phyloP scores from a whole-genome alignment of 2,888 invertebrate species.

The Acleris holmiana region DNA sequence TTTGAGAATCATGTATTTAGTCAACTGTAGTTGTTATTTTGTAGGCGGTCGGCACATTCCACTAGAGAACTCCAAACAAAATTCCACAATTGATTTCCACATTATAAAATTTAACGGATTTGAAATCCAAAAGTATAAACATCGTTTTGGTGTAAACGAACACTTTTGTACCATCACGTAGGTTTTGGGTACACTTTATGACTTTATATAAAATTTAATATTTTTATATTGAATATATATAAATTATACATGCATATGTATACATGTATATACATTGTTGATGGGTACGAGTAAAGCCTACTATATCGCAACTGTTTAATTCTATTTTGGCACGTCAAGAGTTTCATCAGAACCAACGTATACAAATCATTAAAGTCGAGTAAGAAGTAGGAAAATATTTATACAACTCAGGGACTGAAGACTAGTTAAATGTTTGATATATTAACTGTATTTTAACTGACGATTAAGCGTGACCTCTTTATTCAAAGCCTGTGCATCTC shows the following conservation, averaged over 20 bases:
- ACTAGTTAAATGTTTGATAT: constrained; percentile 84
- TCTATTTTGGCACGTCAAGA: constrained; percentile 83
- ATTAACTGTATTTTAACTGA: constrained; percentile 82
- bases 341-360: constrained; percentile 84
- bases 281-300: constrained; percentile 82
- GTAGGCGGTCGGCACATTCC: constrained; percentile 84
- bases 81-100: constrained; percentile 82
- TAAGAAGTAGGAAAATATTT: constrained; percentile 84
- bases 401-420: constrained; percentile 84
- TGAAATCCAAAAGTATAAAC: constrained; percentile 73
- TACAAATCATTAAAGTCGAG: constrained; percentile 83
- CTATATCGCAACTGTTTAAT: constrained; percentile 84
- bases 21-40: constrained; percentile 79
- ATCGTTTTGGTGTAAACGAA: constrained; percentile 76
- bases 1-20: constrained; percentile 83
- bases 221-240: constrained; percentile 85
- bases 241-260: constrained; percentile 84
- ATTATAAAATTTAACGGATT: constrained; percentile 78
- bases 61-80: constrained; percentile 77
- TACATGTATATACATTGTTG: constrained; percentile 85
- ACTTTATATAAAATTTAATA: constrained; percentile 85
- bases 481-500: constrained; percentile 79
- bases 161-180: constrained; percentile 84
- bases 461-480: constrained; percentile 77
- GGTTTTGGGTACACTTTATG: constrained; percentile 85